These are phyloP conservation scores for Eilema caniola DNA, from an alignment of 2,888 invertebrate species.

Conservation along the genomic window DNA sequence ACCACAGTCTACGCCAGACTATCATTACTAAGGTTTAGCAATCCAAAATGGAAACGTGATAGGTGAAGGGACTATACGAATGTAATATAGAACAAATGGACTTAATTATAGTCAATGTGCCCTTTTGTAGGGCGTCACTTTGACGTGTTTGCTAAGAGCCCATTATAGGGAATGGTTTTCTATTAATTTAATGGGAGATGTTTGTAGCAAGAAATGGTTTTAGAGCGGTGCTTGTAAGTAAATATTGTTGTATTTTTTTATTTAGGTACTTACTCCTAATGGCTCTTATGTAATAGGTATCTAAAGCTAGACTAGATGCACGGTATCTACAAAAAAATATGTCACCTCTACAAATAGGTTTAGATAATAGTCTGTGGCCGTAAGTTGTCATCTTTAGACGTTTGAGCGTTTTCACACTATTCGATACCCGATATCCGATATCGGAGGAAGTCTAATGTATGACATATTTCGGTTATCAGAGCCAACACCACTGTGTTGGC, in stretches of 20 bases:
- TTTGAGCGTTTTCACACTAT: too few relatives aligned
- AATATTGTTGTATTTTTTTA: constrained; percentile 6
- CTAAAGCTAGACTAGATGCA: neutral
- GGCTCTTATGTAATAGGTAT: too few relatives aligned
- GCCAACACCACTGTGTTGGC: too few relatives aligned
- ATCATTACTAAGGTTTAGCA: constrained; percentile 82
- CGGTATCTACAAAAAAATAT: too few relatives aligned
- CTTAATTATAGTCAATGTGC: constrained; percentile 79
- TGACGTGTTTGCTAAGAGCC: constrained; percentile 40
- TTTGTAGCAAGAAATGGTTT: constrained; percentile 13
- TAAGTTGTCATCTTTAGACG: too few relatives aligned
- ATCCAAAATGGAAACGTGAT: constrained; percentile 80
- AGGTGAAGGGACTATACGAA: constrained; percentile 81
- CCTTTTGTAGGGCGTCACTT: constrained; percentile 34
- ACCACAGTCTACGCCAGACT: constrained; percentile 50
- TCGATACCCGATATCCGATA: too few relatives aligned
- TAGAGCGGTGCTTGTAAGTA: constrained; percentile 15
- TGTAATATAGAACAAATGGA: constrained; percentile 80
- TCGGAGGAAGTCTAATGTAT: too few relatives aligned
- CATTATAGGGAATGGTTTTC: constrained; percentile 28
- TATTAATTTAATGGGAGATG: constrained; percentile 28
- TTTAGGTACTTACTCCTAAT: neutral
- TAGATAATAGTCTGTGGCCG: too few relatives aligned
- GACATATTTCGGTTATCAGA: too few relatives aligned
- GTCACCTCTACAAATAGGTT: too few relatives aligned